phyloP scores from a whole-genome alignment of 2,888 invertebrate genomes.

The Sinopyrophorus schimmeli region DNA sequence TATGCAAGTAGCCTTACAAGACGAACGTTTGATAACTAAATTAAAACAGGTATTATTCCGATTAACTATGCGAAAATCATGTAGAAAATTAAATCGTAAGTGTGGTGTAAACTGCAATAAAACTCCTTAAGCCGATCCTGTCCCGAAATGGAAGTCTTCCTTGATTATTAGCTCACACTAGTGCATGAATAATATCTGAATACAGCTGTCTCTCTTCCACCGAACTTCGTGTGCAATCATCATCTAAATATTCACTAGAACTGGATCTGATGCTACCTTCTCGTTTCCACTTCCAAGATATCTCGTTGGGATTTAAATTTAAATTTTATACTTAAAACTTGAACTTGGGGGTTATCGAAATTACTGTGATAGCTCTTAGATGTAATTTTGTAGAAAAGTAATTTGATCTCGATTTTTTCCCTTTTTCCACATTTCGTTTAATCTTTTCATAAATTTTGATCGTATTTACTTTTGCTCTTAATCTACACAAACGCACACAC shows the following conservation, averaged over 20 bases:
- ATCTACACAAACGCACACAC: too few relatives aligned
- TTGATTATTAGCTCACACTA: conserved; percentile 34
- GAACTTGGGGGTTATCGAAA: conserved; percentile 31
- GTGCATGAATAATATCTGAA: conserved; percentile 34
- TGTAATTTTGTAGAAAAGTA: conserved; percentile 20
- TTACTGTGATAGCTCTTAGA: conserved; percentile 29
- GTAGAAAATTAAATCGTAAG: conserved; percentile 1
- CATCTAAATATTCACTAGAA: conserved; percentile 37
- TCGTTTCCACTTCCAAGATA: conserved; percentile 24
- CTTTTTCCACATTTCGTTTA: conserved; percentile 12
- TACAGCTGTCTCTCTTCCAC: conserved; percentile 25
- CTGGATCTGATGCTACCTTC: conserved; percentile 31
- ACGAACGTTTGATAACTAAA: too few relatives aligned
- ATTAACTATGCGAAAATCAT: not conserved
- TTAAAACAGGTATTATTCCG: conserved; percentile 1
- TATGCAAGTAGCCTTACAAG: not conserved
- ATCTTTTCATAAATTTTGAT: too few relatives aligned
- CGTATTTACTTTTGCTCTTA: too few relatives aligned
- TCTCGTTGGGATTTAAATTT: conserved; percentile 28
- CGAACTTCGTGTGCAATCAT: conserved; percentile 33
- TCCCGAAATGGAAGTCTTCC: conserved; percentile 22
- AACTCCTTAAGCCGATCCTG: conserved; percentile 11
- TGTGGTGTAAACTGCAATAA: conserved; percentile 11
- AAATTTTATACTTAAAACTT: conserved; percentile 35
- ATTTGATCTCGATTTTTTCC: conserved; percentile 19